Base-by-base conservation (phyloP, 1,140 invertebrate species). In the Cryptotermes secundus region DNA sequence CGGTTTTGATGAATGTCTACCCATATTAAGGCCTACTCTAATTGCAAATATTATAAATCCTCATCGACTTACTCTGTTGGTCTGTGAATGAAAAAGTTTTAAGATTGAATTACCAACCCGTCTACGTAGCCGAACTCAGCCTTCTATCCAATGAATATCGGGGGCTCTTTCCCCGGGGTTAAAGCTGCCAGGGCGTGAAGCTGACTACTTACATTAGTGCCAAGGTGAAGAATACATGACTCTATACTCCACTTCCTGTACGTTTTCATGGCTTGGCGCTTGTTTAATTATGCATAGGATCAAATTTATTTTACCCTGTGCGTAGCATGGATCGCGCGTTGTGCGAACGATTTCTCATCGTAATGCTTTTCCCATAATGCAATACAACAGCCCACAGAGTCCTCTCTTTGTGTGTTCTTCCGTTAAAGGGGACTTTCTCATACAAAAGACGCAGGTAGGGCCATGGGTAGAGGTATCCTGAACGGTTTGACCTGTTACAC, bases 341-440 rank as follows among this genome's bases (percentile, higher is more conserved):
- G 45, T 19, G 16, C 16, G 7, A 72, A 72, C 59, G 9, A 6
- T 72, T 72, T 72, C 59, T 16, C 59, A 72, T 12, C 59, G 26
- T 31, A 72, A 72, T 72, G 59, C 14, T 59, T 72, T 72, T 72
- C 59, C 59, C 59, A 72, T 72, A 72, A 72, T 72, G 59, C 59
- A 3, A n/a, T 72, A n/a, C 59, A n/a, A 31, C 26, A 31, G 12
- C n/a, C 59, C 59, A 22, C 22, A 19, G 45, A 19, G 45, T 22
- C 19, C 45, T 49, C 59, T 26, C 59, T 72, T 72, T 72, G 59
- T 72, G 53, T 59, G 53, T 22, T 59, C 7, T 7, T 59, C 26
- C 59, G 26, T n/a, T 72, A 72, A 31, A 14, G 53, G 53, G 19
- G 53, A n/a, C 53, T n/a, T n/a, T 14, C 26, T 72, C 2, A 31